Conservation (phyloP, 1,140 invertebrate species). For the Scaptodrosophila lebanonensis region DNA sequence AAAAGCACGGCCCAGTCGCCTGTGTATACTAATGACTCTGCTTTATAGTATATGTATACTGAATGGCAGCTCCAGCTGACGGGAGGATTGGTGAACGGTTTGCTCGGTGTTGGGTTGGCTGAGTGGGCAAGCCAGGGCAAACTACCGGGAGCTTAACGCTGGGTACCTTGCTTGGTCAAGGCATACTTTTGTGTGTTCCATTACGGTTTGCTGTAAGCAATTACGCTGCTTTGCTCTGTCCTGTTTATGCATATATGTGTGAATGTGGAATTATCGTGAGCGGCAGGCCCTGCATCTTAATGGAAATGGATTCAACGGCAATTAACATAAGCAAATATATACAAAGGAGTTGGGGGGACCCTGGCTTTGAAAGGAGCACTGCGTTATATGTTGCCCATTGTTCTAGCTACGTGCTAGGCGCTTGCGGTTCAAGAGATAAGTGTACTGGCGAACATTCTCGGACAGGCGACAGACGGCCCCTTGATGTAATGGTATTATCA, state of each 20-base stretch:
- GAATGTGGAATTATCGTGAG: slow-evolving; percentile 68
- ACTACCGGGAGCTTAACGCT: slow-evolving; percentile 47
- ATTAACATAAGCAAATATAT: slow-evolving; percentile 77
- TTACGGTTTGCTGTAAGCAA: slow-evolving; percentile 45
- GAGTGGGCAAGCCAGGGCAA: neutral
- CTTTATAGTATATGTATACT: too few relatives aligned
- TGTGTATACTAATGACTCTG: too few relatives aligned
- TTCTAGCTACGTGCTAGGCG: slow-evolving; percentile 55
- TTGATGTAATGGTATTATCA: slow-evolving; percentile 72
- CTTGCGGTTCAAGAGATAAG: slow-evolving; percentile 56
- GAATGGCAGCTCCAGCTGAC: too few relatives aligned
- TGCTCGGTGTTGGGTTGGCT: slow-evolving; percentile 20
- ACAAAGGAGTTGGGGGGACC: slow-evolving; percentile 48
- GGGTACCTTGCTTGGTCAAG: slow-evolving; percentile 47
- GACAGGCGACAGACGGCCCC: slow-evolving; percentile 43
- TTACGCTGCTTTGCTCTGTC: slow-evolving; percentile 43
- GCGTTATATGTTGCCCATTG: neutral
- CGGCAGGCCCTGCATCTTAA: slow-evolving; percentile 75
- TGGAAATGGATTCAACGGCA: slow-evolving; percentile 77
- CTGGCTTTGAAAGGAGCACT: slow-evolving; percentile 12
- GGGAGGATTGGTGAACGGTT: too few relatives aligned
- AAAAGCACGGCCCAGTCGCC: slow-evolving; percentile 68
- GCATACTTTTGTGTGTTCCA: slow-evolving; percentile 50
- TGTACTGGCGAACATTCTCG: slow-evolving; percentile 50
- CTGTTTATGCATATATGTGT: slow-evolving; percentile 27